Evolutionary conservation across 2,797 vertebrate genomes (phyloP), one percentile per base, ranked within the genome.

Genomic region (Eleutherodactylus coqui): DNA sequence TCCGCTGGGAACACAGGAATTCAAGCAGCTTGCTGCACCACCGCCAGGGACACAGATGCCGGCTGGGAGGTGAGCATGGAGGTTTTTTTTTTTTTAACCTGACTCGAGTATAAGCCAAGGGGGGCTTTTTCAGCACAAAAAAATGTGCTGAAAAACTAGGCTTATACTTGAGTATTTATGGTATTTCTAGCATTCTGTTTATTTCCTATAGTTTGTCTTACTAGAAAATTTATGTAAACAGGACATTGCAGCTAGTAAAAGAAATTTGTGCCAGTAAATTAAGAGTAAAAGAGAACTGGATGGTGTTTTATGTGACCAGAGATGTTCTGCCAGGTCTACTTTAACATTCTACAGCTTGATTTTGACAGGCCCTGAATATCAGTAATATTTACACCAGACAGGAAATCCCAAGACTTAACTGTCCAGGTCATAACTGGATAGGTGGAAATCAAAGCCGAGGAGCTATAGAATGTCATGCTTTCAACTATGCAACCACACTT

Each of bases 351-450:
- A 24, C 36, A 21, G 67, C 67, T 70, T 70, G 75, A 55, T 36
- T 34, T n/a, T 77, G 75, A 77, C 49, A 55, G 21, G 21, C 4
- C 17, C 49, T 55, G 24, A 36, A 53, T 38, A 36, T 77, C 32
- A 2, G 75, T 5, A 77, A n/a, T 77, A 29, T 55, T 34, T 36
- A 36, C 17, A 36, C 32, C 32, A 36, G 10, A 77, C 49, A n/a
- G 32, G 19, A 77, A 77, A 55, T 77, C 75, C 75, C 49, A 36
- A 51, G 47, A 53, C 51, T 34, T 77, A 36, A 77, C 75, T 55
- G 21, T 24, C 2, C 5, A 17, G 24, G 27, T 32, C 13, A 45
- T 75, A 75, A 49, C 43, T 49, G n/a, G 49, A 77, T n/a, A 24
- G 49, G 32, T 55, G 34, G 32, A 34, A 55, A 75, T 55, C 32